These are phyloP conservation scores for Dysidea cf. avara DNA, from an alignment of 37 sponge, comb jelly and placozoan species.

Conservation along the genomic window DNA sequence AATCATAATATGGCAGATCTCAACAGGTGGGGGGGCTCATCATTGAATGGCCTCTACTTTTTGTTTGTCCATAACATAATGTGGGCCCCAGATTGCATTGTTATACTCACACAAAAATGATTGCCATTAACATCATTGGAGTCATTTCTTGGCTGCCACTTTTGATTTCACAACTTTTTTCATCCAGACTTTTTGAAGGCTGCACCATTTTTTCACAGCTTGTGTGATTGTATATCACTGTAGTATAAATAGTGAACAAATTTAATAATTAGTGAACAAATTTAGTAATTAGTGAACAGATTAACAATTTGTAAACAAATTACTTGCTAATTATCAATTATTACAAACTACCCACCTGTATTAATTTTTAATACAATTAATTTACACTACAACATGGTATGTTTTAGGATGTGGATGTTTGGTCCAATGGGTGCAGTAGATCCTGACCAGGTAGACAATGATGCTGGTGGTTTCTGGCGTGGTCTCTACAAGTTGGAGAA, in stretches of 20 bases:
- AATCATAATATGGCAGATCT: too few species aligned
- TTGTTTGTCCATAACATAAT: too few species aligned
- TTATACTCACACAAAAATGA: too few species aligned
- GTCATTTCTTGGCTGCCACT: too few species aligned
- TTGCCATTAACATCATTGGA: too few species aligned
- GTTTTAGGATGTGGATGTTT: slow-evolving; percentile 84
- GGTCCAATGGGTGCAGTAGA: slow-evolving; percentile 88
- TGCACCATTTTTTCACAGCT: too few species aligned
- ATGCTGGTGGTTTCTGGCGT: slow-evolving; percentile 85
- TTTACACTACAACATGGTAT: not conserved
- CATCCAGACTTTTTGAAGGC: too few species aligned
- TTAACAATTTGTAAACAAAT: not conserved
- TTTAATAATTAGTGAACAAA: not conserved
- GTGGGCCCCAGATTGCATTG: too few species aligned
- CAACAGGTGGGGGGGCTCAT: too few species aligned
- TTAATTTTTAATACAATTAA: not conserved
- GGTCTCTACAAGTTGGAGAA: slow-evolving; percentile 96
- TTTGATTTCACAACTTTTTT: too few species aligned
- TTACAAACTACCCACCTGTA: not conserved
- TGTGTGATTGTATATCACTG: not conserved
- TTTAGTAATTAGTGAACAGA: not conserved
- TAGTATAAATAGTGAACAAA: not conserved
- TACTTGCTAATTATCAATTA: not conserved
- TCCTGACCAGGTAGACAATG: slow-evolving; percentile 95
- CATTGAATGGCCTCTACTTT: too few species aligned